Base-by-base conservation (phyloP, 2,888 invertebrate genomes). In the Pemphredon lugubris region DNA sequence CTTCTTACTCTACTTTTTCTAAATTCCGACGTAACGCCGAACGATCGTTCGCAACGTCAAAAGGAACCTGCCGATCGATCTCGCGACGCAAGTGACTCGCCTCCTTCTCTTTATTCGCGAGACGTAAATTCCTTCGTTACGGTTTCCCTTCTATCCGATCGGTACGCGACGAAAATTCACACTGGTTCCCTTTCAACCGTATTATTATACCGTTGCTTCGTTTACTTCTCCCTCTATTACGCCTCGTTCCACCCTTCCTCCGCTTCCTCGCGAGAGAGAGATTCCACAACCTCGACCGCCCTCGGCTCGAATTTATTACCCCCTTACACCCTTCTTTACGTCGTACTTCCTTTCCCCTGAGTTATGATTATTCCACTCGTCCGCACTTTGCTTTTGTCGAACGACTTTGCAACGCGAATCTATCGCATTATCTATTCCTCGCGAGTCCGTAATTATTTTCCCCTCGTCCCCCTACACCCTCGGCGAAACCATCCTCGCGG, bases 231-330 rank as follows among this genome's bases (percentile, higher is more conserved):
- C 16, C 7, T 16, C 40, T 40, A 16, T 16, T n/a, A n/a, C n/a
- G 9, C 34, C n/a, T 11, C 11, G 9, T 4, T n/a, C 11, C n/a
- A 4, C n/a, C n/a, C 34, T 7, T 34, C 18, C 16, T 42, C 54
- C 2, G n/a, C 23, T 11, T 42, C 40, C 9, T 42, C 14, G 5
- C 11, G 6, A 13, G 11, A 44, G 5, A 7, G 6, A 13, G 11
- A 44, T 9, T 32, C 21, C 30, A 13, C 21, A 40, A 51, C 58
- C 51, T 53, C 30, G 9, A 18, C 16, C 26, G 20, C 20, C 40
- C 23, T 59, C 30, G 30, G 7, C 53, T 2, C 34, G 37, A 51
- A 65, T 69, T 54, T 69, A 65, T 47, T 45, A 42, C 55, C 39
- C 39, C 16, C 30, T 63, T 54, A 23, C 50, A 30, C 13, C 40